Evolutionary conservation across 2,888 invertebrate species (phyloP).

Genomic region (Ametastegia equiseti): DNA sequence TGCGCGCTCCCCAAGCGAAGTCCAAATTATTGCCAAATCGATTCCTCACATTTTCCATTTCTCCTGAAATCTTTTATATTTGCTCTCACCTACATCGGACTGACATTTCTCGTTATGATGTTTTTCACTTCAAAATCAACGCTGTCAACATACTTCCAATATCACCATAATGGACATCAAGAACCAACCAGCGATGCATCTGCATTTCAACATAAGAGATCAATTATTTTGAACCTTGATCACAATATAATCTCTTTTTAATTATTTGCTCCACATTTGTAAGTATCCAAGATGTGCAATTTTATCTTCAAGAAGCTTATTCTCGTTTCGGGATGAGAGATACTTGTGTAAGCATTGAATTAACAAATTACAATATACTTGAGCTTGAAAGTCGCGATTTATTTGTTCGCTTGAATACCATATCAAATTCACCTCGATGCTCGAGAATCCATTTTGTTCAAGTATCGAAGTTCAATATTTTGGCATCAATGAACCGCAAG

Average conservation of each 20-base stretch:
- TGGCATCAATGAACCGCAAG: neutral
- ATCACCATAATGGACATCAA: neutral
- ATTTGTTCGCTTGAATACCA: neutral
- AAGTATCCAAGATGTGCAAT: neutral
- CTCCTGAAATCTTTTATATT: slow-evolving; percentile 6
- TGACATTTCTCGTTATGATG: slow-evolving; percentile 35
- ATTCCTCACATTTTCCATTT: slow-evolving; percentile 33
- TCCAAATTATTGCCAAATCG: slow-evolving; percentile 47
- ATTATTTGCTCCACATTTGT: too few species aligned
- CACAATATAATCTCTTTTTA: too few species aligned
- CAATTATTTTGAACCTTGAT: neutral
- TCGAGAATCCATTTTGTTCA: neutral
- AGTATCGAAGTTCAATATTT: neutral
- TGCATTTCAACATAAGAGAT: neutral
- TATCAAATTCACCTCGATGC: neutral
- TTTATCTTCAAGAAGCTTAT: neutral
- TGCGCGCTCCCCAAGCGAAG: slow-evolving; percentile 15
- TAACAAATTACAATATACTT: neutral
- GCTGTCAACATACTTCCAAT: neutral
- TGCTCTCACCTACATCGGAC: neutral
- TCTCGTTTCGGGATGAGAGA: neutral
- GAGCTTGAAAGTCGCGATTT: neutral
- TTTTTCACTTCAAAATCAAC: slow-evolving; percentile 23
- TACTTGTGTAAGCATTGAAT: neutral
- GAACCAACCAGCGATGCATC: neutral